Base-by-base conservation (phyloP, 2,888 invertebrate genomes). In the Cremastinae sp. region DNA sequence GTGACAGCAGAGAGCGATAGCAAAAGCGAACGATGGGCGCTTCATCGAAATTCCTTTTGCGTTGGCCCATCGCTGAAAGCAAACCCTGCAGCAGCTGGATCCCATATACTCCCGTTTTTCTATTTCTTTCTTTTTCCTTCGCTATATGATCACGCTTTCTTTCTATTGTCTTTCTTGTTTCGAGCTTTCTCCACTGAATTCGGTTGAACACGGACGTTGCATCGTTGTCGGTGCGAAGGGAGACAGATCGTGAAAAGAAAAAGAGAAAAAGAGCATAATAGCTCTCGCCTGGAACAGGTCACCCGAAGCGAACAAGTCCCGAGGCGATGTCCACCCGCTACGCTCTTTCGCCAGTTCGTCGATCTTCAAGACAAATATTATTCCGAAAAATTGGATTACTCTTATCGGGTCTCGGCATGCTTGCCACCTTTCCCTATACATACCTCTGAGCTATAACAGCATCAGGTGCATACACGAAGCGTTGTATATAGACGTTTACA, bases 321-420 rank as follows among this genome's bases (percentile, higher is more conserved):
- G 69, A 43, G 73, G 78, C 73, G 70, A 65, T 51, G 61, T 65
- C 47, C 72, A 65, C 49, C 64, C 71, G 62, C 41, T 61, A n/a
- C n/a, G n/a, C 73, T 68, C 53, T 61, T 66, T 59, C 80, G 72
- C 77, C 74, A 75, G 81, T 82, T 83, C 84, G 84, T 84, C 86
- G 85, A 87, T 88, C 88, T 85, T 86, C 84, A 84, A 86, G 85
- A 85, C 88, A 89, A 89, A 88, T 89, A 89, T 89, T 89, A 88
- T 88, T 87, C 86, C 83, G 82, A 88, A 89, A 88, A 88, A 89
- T 88, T 88, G 87, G 88, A 88, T 89, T 87, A 88, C 84, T 85
- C 84, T 87, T 88, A 88, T 88, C 88, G 86, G 83, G 79, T 78
- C 81, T 80, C 76, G 80, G 82, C 87, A 83, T 83, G 82, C 73